Evolutionary conservation across 2,888 invertebrate genomes (phyloP).

Genomic region (Seladonia tumulorum): DNA sequence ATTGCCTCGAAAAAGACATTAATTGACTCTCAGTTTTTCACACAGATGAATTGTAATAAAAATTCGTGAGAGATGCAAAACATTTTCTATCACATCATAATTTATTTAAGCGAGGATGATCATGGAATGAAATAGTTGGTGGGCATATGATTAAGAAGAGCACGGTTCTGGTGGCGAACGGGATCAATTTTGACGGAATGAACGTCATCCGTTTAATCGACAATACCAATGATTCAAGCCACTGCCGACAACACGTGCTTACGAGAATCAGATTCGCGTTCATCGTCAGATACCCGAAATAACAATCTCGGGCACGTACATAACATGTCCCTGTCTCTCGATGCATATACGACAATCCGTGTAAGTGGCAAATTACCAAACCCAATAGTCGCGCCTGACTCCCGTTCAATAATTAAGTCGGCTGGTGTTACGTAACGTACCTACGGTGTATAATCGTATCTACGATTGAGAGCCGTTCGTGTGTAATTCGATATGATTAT

Average conservation of each 20-base stretch:
- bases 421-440: slow-evolving; percentile 71
- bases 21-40: background rate
- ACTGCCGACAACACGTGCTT: slow-evolving; percentile 62
- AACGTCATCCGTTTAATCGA: slow-evolving; percentile 58
- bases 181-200: slow-evolving; percentile 12
- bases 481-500: slow-evolving; percentile 77
- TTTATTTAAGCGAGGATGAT: background rate
- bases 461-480: slow-evolving; percentile 74
- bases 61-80: background rate
- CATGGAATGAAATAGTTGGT: background rate
- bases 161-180: background rate
- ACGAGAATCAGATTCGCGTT: slow-evolving; percentile 69
- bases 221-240: slow-evolving; percentile 61
- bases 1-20: too few relatives aligned
- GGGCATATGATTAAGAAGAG: background rate
- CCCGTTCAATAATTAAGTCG: slow-evolving; percentile 75
- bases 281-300: slow-evolving; percentile 70
- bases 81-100: background rate
- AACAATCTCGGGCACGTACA: slow-evolving; percentile 68
- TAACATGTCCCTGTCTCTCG: slow-evolving; percentile 57
- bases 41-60: background rate
- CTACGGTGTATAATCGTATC: slow-evolving; percentile 73
- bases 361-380: slow-evolving; percentile 74
- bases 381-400: slow-evolving; percentile 73
- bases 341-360: slow-evolving; percentile 70